A percentile compares a stretch with the other conserved stretches of the same genome.
Conservation (phyloP, 2,113 vertebrate genomes). For the Spermophilus dauricus region DNA sequence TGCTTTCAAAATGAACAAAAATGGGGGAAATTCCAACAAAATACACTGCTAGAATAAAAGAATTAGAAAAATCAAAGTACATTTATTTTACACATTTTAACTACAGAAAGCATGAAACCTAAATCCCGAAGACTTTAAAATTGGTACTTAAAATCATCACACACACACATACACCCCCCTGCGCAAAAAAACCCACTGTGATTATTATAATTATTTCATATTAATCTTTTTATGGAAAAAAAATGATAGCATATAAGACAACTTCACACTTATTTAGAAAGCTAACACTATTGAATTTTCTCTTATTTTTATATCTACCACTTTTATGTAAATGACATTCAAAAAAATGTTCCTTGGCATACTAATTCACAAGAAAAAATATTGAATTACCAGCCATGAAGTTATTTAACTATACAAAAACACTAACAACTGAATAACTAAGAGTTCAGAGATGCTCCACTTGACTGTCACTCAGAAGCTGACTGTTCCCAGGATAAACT, state of each 20-base stretch:
- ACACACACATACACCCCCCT: no score
- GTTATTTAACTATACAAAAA: not conserved
- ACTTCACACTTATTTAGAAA: slow-evolving; percentile 58
- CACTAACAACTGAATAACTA: slow-evolving; percentile 60
- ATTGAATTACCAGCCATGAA: not conserved
- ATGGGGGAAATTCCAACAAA: slow-evolving; percentile 23
- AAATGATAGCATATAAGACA: slow-evolving; percentile 41
- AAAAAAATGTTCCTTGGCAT: slow-evolving; percentile 47
- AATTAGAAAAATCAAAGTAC: slow-evolving; percentile 34
- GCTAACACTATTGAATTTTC: slow-evolving; percentile 25
- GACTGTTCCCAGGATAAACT: slow-evolving; percentile 74
- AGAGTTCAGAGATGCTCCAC: slow-evolving; percentile 67
- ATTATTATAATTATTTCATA: slow-evolving; percentile 36
- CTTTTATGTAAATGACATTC: slow-evolving; percentile 57
- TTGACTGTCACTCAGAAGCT: slow-evolving; percentile 78
- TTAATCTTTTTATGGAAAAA: slow-evolving; percentile 46
- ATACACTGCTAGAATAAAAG: slow-evolving; percentile 57
- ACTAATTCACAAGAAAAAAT: slow-evolving; percentile 62
- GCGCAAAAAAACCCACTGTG: slow-evolving; percentile 46
- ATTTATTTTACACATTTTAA: slow-evolving; percentile 73
- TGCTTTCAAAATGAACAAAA: slow-evolving; percentile 68
- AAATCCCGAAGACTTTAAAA: slow-evolving; percentile 27
- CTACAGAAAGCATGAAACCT: slow-evolving; percentile 58
- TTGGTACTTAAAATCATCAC: slow-evolving; percentile 45
- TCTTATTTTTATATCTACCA: slow-evolving; percentile 48